A percentile compares a stretch with the other conserved stretches of the same genome.
Conservation (phyloP, 1,140 invertebrate genomes). For the Diploscapter pachys region DNA sequence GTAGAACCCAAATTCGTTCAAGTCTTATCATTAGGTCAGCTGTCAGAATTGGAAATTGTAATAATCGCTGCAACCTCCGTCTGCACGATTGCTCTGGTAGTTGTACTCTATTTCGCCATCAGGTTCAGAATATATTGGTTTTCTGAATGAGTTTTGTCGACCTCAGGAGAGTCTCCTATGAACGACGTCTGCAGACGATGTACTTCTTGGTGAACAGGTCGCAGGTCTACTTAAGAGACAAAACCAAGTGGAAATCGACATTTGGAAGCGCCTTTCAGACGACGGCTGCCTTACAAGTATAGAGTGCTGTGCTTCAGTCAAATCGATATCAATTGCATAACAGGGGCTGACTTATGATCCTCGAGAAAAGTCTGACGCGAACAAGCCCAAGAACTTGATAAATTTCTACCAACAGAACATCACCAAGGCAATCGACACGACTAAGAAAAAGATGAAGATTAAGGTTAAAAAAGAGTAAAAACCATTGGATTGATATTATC, state of each 20-base stretch:
- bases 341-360: too few species aligned
- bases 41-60: slow-evolving; percentile 26
- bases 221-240: slow-evolving; percentile 14
- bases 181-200: slow-evolving; percentile 13
- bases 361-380: too few species aligned
- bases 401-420: too few species aligned
- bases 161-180: slow-evolving; percentile 19
- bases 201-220: slow-evolving; percentile 14
- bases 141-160: not conserved
- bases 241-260: slow-evolving; percentile 9
- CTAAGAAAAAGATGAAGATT: too few species aligned
- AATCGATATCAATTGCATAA: too few species aligned
- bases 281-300: too few species aligned
- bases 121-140: slow-evolving; percentile 4
- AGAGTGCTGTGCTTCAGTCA: too few species aligned
- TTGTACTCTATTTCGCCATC: slow-evolving; percentile 5
- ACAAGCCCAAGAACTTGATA: too few species aligned
- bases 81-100: slow-evolving; percentile 6
- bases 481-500: too few species aligned
- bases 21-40: slow-evolving; percentile 6
- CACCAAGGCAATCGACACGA: too few species aligned
- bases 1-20: not conserved
- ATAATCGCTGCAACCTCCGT: slow-evolving; percentile 16
- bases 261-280: too few species aligned
- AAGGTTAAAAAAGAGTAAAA: too few species aligned